A percentile compares a stretch with the other conserved stretches of the same genome.
phyloP scores from a whole-genome alignment of 1,140 invertebrate genomes.

The Neodiprion pinetum region DNA sequence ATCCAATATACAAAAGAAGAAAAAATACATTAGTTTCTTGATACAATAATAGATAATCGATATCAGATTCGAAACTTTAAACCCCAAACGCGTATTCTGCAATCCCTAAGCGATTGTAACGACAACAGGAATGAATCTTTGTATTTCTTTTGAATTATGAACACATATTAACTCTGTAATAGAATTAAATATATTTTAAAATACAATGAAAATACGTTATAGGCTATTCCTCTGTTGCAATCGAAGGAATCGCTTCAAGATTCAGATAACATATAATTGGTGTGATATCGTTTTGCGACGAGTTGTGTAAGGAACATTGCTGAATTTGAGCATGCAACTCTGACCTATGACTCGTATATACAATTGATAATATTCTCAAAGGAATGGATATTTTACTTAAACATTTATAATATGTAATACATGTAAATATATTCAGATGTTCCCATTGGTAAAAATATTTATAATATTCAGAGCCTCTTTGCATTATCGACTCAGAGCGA shows the following conservation, averaged over 20 bases:
- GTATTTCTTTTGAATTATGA: neutral
- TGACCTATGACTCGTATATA: neutral
- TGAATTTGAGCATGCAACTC: too few species aligned
- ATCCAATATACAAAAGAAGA: constrained; percentile 65
- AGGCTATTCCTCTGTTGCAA: neutral
- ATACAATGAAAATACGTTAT: neutral
- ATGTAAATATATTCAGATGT: neutral
- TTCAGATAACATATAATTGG: too few species aligned
- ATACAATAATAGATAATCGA: neutral
- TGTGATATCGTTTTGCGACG: too few species aligned
- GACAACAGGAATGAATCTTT: neutral
- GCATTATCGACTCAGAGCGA: too few species aligned
- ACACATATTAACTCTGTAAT: too few species aligned
- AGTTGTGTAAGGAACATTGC: too few species aligned
- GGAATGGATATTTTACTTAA: neutral
- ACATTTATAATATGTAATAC: neutral
- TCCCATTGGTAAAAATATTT: too few species aligned
- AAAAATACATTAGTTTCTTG: constrained; percentile 61
- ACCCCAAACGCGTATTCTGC: constrained; percentile 38
- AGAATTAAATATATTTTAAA: neutral
- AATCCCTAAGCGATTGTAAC: constrained; percentile 19
- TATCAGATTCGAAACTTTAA: constrained; percentile 33
- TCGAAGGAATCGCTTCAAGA: neutral
- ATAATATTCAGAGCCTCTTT: too few species aligned
- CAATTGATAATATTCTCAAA: constrained; percentile 2